Evolutionary conservation across 2,888 invertebrate genomes (phyloP), one percentile per base, ranked within the genome.

Genomic region (Sesia bembeciformis): DNA sequence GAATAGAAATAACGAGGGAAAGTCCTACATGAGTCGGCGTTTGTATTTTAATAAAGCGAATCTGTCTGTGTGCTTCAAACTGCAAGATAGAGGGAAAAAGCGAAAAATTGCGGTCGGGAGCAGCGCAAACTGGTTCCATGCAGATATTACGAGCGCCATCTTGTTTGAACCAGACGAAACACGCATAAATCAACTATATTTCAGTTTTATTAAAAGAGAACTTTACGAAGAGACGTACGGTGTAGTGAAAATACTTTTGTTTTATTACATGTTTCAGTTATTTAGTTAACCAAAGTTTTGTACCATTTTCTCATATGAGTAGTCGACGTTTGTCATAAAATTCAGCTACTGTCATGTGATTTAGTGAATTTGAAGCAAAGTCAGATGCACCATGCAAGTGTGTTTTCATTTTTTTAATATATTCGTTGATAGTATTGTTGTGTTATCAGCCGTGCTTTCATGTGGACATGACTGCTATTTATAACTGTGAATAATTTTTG

Each of bases 61-160:
- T 70, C 63, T 60, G 62, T 68, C 63, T 61, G 58, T 57, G 23
- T 23, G 23, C 23, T 65, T 66, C 60, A 68, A 70, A 68, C 58
- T 68, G 72, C 72, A 71, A 72, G 74, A 76, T 68, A 71, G 68
- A 62, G 61, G 57, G 65, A 71, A 74, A 74, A 72, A 70, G 73
- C 68, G 71, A 72, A 75, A 80, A 78, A 80, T 76, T 75, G 78
- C 70, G 67, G 70, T 72, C 66, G 62, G 62, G 60, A 70, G 66
- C 63, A 66, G 70, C 72, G 70, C 63, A 67, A 71, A 70, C 72
- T 66, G 66, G 74, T 70, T 76, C 61, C 66, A 74, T 75, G 75
- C 78, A 78, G 77, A 81, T 81, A 83, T 81, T 79, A 76, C 75
- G 63, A 65, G 58, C 70, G 75, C 78, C 78, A 78, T 79, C 79